A percentile compares a stretch with the other conserved stretches of the same genome.
These are phyloP conservation scores for Sycophila texana DNA, from an alignment of 2,888 invertebrate species.

Conservation along the genomic window DNA sequence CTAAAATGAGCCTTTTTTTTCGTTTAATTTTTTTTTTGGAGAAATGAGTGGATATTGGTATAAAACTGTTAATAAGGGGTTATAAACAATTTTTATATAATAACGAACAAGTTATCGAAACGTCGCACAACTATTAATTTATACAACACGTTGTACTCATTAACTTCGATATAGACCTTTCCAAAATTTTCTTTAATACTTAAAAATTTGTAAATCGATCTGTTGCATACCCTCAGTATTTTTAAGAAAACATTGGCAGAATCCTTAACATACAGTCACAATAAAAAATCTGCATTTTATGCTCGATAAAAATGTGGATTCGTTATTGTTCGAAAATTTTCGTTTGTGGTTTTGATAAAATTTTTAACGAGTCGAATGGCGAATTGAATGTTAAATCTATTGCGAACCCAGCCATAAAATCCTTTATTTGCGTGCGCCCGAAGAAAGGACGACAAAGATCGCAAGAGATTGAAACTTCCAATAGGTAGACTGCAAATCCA, in stretches of 20 bases:
- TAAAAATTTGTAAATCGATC: slow-evolving; percentile 4
- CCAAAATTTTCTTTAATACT: background rate
- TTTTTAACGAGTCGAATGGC: background rate
- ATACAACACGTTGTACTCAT: too few relatives aligned
- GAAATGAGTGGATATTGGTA: too few relatives aligned
- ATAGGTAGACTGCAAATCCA: slow-evolving; percentile 63
- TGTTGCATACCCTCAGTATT: background rate
- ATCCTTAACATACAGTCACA: too few relatives aligned
- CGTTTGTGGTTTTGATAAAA: background rate
- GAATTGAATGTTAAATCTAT: slow-evolving; percentile 21
- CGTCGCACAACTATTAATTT: too few relatives aligned
- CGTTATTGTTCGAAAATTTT: background rate
- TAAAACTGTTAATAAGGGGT: too few relatives aligned
- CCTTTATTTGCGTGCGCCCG: background rate
- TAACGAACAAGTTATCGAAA: too few relatives aligned
- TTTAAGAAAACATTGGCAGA: background rate
- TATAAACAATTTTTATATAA: too few relatives aligned
- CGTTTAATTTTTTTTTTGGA: too few relatives aligned
- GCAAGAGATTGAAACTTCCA: slow-evolving; percentile 63
- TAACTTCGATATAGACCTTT: too few relatives aligned
- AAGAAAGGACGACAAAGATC: background rate
- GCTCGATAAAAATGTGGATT: too few relatives aligned
- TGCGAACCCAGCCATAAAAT: slow-evolving; percentile 24
- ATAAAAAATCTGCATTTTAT: too few relatives aligned
- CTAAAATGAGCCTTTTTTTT: too few relatives aligned